Base-by-base conservation (phyloP, 2,888 invertebrate genomes). In the Gasteruption jaculator region DNA sequence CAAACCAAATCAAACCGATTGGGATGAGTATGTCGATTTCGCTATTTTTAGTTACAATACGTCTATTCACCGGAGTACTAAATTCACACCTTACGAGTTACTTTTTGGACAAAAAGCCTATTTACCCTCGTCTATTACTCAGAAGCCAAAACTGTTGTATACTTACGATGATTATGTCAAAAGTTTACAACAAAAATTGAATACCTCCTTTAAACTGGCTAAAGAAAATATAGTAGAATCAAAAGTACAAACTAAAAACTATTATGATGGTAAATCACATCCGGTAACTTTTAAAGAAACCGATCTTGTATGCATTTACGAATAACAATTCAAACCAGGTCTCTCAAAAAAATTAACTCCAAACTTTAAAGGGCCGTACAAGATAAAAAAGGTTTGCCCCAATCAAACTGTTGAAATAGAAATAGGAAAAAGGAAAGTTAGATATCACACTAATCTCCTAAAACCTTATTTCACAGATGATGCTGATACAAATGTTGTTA, bases 11-110 rank as follows among this genome's bases (percentile, higher is more conserved):
- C 46, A 46, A 27, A 31, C 19, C 2, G 38, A 56, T 29, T 57
- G 50, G 51, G 57, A 56, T 14, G 33, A 46, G 11, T 49, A 45
- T 38, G 2, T 55, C 6, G 48, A 45, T 2, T 48, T 48, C 11
- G 49, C 46, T 1, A 46, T 56, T 40, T 49, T 52, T 15, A 36
- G 44, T 1, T 52, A 53, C 12, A 48, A 49, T 6, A 43, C 42
- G 1, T 41, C 48, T 1, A 43, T 42, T 1, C 50, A 56, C 22
- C 37, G 38, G 3, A 38, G 41, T 8, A 43, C 43, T 2, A 31
- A 38, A 20, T 37, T 16, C 16, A 31, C 43, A 1, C 43, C 1
- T 41, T 38, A 4, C 21, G 16, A 3, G 15, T 14, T 18, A 31
- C 49, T 43, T 4, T 45, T 34, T 7, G 44, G 46, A 4, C 21